phyloP scores from a whole-genome alignment of 1,140 invertebrate genomes.

The Aphis craccivora region DNA sequence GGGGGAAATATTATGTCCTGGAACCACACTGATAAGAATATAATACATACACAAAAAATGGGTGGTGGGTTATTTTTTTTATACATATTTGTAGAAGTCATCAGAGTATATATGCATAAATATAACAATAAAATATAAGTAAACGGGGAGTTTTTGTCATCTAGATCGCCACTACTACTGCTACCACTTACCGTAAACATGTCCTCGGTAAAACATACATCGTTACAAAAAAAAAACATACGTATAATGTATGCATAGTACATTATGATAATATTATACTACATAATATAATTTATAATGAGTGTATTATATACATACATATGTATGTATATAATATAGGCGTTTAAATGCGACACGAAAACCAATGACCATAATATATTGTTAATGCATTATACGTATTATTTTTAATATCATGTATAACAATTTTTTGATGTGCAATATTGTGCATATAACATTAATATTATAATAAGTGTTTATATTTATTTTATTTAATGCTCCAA shows the following conservation, averaged over 20 bases:
- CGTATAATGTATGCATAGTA: not conserved
- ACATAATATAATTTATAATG: not conserved
- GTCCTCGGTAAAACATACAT: not conserved
- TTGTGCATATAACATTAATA: not conserved
- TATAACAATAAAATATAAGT: not conserved
- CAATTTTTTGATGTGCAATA: not conserved
- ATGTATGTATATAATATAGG: not conserved
- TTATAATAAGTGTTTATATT: no score
- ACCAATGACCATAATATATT: not conserved
- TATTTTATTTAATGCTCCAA: no score
- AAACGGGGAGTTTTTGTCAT: not conserved
- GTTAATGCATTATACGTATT: not conserved
- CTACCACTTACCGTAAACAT: constrained; percentile 31
- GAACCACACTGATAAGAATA: not conserved
- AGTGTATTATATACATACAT: not conserved
- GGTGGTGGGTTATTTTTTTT: not conserved
- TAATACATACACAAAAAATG: not conserved
- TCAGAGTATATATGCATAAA: not conserved
- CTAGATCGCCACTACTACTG: not conserved
- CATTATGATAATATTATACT: not conserved
- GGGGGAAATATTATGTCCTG: not conserved
- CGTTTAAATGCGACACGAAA: not conserved
- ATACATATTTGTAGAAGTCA: not conserved
- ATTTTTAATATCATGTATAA: not conserved
- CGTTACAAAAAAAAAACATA: not conserved